These are phyloP conservation scores for Alaudala cheleensis DNA, from an alignment of 2,113 vertebrate genomes.

Conservation along the genomic window DNA sequence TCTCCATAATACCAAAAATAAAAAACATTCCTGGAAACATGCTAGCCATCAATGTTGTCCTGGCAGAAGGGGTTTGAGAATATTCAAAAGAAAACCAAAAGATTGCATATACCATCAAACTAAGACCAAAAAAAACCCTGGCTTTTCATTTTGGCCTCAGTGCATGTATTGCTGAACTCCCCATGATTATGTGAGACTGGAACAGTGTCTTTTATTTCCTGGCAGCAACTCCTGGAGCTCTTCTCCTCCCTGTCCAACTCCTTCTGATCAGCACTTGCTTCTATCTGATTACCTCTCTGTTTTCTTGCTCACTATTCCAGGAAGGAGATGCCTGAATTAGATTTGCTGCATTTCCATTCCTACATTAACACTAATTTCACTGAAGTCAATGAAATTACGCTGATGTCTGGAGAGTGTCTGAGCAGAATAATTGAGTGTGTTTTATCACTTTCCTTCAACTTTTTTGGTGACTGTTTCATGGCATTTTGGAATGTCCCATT, in stretches of 20 bases:
- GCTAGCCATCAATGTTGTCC: neutral
- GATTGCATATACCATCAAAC: neutral
- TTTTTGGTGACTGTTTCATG: neutral
- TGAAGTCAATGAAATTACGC: constrained; percentile 53
- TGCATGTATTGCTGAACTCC: neutral
- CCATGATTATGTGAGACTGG: neutral
- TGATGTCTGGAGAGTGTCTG: constrained; percentile 31
- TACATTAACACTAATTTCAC: constrained; percentile 62
- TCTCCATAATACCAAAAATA: neutral
- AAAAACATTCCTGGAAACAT: neutral
- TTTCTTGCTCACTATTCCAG: constrained; percentile 48
- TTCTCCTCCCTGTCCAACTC: neutral
- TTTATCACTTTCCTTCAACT: constrained; percentile 30
- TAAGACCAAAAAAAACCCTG: neutral
- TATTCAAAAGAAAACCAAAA: neutral
- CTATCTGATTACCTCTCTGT: constrained; percentile 40
- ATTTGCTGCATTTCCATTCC: constrained; percentile 62
- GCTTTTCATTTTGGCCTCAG: neutral
- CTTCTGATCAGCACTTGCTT: constrained; percentile 48
- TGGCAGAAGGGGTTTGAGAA: neutral
- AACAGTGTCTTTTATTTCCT: constrained; percentile 24
- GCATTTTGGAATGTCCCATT: neutral
- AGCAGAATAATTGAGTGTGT: constrained; percentile 42
- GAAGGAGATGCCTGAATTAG: constrained; percentile 51
- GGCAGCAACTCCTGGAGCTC: neutral